A percentile compares a stretch with the other conserved stretches of the same genome.
These are phyloP conservation scores for Germaria angustata DNA, from an alignment of 2,888 invertebrate genomes.

Conservation along the genomic window DNA sequence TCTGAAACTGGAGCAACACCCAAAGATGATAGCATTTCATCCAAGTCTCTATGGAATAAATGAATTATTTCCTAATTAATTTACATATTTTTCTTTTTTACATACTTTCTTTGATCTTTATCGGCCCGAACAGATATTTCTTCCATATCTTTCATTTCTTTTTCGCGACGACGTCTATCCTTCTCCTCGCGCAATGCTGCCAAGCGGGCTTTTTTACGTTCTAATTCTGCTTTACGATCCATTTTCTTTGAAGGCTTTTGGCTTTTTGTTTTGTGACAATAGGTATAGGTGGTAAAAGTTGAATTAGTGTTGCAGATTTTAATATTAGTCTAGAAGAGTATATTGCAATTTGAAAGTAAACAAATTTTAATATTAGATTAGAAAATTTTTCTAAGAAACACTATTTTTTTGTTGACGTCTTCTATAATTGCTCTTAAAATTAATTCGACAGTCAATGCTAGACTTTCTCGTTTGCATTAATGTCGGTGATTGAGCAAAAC, in stretches of 20 bases:
- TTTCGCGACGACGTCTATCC: conserved; percentile 90
- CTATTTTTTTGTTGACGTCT: too few relatives aligned
- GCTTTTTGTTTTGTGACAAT: conserved; percentile 60
- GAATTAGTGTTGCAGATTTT: conserved; percentile 3
- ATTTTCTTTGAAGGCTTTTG: conserved; percentile 68
- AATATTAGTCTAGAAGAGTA: neutral
- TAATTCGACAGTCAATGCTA: too few relatives aligned
- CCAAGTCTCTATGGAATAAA: conserved; percentile 83
- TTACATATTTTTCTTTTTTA: conserved; percentile 1
- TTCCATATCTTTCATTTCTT: conserved; percentile 92
- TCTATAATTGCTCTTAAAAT: too few relatives aligned
- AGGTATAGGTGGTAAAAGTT: conserved; percentile 59
- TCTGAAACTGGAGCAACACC: conserved; percentile 94
- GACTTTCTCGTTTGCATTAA: too few relatives aligned
- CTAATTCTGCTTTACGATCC: conserved; percentile 95
- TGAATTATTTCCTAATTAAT: neutral
- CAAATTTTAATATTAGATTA: neutral
- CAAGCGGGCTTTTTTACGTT: conserved; percentile 94
- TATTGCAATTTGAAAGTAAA: conserved; percentile 10
- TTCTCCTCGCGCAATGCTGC: conserved; percentile 94
- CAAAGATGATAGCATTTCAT: conserved; percentile 91
- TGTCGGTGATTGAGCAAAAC: too few relatives aligned
- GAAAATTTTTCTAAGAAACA: neutral
- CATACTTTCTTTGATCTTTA: conserved; percentile 79
- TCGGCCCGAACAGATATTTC: conserved; percentile 82